phyloP scores from a whole-genome alignment of 2,113 vertebrate species.

The Lipophrys pholis region DNA sequence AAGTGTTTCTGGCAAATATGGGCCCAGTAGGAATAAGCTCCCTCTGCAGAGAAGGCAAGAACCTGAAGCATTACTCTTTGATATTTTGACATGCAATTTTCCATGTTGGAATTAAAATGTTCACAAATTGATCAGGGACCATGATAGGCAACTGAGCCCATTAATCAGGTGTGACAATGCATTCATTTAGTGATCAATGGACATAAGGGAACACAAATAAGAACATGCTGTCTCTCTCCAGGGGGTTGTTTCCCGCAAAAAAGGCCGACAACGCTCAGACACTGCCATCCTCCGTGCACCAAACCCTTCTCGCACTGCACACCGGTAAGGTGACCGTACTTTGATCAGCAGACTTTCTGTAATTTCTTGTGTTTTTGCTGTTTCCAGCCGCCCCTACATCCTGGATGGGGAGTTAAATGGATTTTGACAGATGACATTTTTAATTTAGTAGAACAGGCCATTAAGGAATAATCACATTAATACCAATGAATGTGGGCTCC shows the following conservation, averaged over 20 bases:
- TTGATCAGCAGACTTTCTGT: constrained; percentile 26
- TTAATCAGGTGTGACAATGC: constrained; percentile 79
- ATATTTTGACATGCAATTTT: constrained; percentile 84
- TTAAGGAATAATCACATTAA: constrained; percentile 49
- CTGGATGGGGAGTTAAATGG: constrained; percentile 15
- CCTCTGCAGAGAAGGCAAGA: constrained; percentile 48
- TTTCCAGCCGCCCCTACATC: constrained; percentile 13
- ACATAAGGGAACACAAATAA: constrained; percentile 45
- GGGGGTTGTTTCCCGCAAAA: constrained; percentile 90
- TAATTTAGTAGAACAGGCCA: constrained; percentile 42
- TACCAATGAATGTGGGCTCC: constrained; percentile 30
- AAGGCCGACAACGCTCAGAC: constrained; percentile 86
- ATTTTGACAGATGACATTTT: constrained; percentile 55
- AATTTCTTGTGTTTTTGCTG: constrained; percentile 1
- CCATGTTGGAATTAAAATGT: constrained; percentile 79
- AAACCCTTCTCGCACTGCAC: constrained; percentile 98
- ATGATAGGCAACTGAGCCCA: constrained; percentile 67
- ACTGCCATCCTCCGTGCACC: constrained; percentile 92
- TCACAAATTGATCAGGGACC: constrained; percentile 72
- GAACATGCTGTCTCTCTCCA: constrained; percentile 76
- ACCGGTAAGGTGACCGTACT: constrained; percentile 85
- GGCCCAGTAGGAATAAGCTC: constrained; percentile 62
- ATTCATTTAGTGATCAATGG: constrained; percentile 77
- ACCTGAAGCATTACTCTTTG: constrained; percentile 69
- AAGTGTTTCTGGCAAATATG: constrained; percentile 70